Percentiles rank a stretch among this genome's conserved stretches.
phyloP scores from a whole-genome alignment of 2,888 invertebrate genomes.

The Melanargia galathea region DNA sequence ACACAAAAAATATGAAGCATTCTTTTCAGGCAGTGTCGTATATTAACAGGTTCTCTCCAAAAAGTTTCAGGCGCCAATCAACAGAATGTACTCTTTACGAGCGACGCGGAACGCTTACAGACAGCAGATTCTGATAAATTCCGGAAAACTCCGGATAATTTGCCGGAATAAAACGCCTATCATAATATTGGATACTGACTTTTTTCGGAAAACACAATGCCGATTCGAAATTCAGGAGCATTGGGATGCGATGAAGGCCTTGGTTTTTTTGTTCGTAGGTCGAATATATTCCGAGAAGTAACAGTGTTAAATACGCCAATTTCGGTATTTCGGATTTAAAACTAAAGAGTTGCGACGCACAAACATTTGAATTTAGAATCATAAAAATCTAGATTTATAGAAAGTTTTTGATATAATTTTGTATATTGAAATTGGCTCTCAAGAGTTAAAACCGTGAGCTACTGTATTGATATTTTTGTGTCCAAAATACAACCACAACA shows the following conservation, averaged over 20 bases:
- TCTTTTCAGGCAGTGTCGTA: conserved; percentile 11
- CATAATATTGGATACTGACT: conserved; percentile 28
- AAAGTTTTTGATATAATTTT: too few relatives aligned
- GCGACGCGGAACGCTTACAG: conserved; percentile 20
- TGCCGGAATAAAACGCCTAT: conserved; percentile 29
- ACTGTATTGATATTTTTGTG: too few relatives aligned
- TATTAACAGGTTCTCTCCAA: conserved; percentile 26
- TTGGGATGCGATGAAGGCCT: conserved; percentile 7
- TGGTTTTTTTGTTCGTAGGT: conserved; percentile 4
- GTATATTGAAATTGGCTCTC: too few relatives aligned
- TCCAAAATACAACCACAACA: too few relatives aligned
- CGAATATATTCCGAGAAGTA: background rate
- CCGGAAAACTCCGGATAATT: conserved; percentile 22
- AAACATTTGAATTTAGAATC: too few relatives aligned
- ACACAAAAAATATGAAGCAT: too few relatives aligned
- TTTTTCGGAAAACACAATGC: conserved; percentile 15
- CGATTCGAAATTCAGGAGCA: conserved; percentile 24
- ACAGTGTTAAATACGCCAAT: background rate
- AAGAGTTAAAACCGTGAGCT: too few relatives aligned
- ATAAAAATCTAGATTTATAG: too few relatives aligned
- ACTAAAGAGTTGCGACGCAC: background rate
- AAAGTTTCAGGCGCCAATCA: conserved; percentile 37
- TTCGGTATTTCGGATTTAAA: background rate
- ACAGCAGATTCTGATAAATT: conserved; percentile 26
- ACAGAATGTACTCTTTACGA: conserved; percentile 37